Conservation (phyloP, 2,888 invertebrate species). For the Carterocephalus palaemon region DNA sequence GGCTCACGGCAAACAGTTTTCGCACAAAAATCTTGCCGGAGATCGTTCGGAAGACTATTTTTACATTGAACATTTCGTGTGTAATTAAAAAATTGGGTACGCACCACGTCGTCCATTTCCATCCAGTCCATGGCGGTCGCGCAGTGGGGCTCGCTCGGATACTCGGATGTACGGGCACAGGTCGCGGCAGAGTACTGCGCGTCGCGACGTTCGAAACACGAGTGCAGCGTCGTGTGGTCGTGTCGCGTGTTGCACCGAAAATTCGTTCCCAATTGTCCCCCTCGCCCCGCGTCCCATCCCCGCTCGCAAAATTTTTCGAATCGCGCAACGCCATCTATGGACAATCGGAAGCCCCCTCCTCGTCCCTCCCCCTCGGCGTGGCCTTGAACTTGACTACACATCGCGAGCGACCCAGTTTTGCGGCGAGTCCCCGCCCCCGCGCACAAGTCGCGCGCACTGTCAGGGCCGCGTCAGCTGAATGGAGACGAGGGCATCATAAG, state of each 20-base stretch:
- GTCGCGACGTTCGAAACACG: constrained; percentile 74
- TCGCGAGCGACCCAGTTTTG: constrained; percentile 71
- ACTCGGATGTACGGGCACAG: constrained; percentile 58
- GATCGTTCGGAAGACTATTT: constrained; percentile 16
- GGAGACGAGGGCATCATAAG: constrained; percentile 56
- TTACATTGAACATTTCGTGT: constrained; percentile 20
- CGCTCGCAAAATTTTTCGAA: constrained; percentile 68
- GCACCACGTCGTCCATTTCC: constrained; percentile 75
- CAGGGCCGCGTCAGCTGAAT: constrained; percentile 65
- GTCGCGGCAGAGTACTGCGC: constrained; percentile 67
- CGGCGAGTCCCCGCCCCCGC: constrained; percentile 51
- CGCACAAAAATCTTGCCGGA: constrained; percentile 32
- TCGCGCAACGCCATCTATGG: constrained; percentile 73
- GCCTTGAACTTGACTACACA: constrained; percentile 76
- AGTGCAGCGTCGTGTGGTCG: constrained; percentile 72
- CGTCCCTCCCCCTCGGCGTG: constrained; percentile 50
- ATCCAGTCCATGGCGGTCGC: constrained; percentile 73
- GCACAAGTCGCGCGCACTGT: constrained; percentile 53
- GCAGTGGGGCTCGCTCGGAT: constrained; percentile 55
- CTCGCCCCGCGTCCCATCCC: constrained; percentile 58
- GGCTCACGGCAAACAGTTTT: constrained; percentile 63
- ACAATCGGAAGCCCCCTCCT: constrained; percentile 52
- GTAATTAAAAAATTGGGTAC: constrained; percentile 54
- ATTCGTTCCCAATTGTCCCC: constrained; percentile 68
- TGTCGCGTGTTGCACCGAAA: constrained; percentile 75